Base-by-base conservation (phyloP, 2,888 invertebrate species). In the Ceramica pisi region DNA sequence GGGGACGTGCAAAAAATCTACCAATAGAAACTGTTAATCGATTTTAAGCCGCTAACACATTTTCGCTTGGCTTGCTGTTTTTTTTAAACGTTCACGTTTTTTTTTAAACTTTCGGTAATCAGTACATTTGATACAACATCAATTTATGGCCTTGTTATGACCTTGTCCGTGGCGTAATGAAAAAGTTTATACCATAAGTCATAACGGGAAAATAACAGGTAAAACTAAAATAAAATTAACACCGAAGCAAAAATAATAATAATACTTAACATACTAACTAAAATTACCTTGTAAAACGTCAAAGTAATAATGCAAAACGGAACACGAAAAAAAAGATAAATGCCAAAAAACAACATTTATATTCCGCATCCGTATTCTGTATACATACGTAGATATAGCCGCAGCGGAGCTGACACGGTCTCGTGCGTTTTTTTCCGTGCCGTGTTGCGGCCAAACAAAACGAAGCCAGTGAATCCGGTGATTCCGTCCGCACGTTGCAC, bases 381-480 rank as follows among this genome's bases (percentile, higher is more conserved):
- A 41, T 67, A 50, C 48, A 41, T 67, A 50, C 48, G 21, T 48
- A 26, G 26, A 57, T 64, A 38, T 63, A 73, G 60, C 61, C 35
- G 76, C 70, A 75, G 80, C 81, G 76, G 73, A 41, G 53, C 70
- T 71, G 68, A 81, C 79, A 71, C 70, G 67, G 65, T 71, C 73
- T 56, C 67, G 44, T 64, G 44, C 53, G 64, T 75, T 75, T 86
- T 88, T 70, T 67, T 82, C 79, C 80, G 77, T 83, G 64, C 73
- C 68, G 85, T 81, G 82, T 67, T 82, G 80, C 82, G 83, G 80
- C 75, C 80, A 77, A 88, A 90, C 86, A 90, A 90, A 89, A 88
- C 87, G 81, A 88, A 80, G 61, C 81, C 77, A 75, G 70, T 71
- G 85, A 78, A 78, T 80, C 69, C 75, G 65, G 81, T 76, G 78